Conservation (phyloP, 2,113 vertebrate genomes). For the Laterallus jamaicensis region DNA sequence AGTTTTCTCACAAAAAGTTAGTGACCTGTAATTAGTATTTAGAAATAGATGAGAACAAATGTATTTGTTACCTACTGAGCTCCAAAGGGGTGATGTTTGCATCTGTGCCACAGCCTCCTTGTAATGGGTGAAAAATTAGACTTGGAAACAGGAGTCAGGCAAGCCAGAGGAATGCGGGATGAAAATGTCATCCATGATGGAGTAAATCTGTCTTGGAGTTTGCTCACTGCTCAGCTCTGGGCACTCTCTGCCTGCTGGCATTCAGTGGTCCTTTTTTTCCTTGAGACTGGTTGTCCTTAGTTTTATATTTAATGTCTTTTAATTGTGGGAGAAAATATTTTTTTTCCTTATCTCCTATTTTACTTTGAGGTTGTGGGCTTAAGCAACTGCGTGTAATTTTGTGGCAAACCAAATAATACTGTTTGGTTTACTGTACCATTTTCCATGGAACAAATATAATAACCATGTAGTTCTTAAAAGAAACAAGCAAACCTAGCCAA, state of each 20-base stretch:
- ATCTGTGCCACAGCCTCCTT: background rate
- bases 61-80: background rate
- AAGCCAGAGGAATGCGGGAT: background rate
- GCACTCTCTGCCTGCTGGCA: background rate
- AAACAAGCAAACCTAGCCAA: background rate
- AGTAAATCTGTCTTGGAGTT: background rate
- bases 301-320: background rate
- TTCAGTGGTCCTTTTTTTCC: background rate
- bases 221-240: background rate
- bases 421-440: background rate
- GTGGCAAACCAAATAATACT: background rate
- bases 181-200: background rate
- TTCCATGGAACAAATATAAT: background rate
- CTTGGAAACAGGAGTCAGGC: background rate
- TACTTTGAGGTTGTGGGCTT: background rate
- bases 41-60: background rate
- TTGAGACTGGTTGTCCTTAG: background rate
- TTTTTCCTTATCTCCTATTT: background rate
- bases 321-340: background rate
- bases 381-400: background rate
- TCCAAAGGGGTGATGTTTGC: background rate
- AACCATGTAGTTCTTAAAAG: background rate
- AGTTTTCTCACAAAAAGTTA: background rate
- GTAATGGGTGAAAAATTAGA: background rate
- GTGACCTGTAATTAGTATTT: background rate